phyloP scores from a whole-genome alignment of 2,113 vertebrate species.

The Passer montanus region DNA sequence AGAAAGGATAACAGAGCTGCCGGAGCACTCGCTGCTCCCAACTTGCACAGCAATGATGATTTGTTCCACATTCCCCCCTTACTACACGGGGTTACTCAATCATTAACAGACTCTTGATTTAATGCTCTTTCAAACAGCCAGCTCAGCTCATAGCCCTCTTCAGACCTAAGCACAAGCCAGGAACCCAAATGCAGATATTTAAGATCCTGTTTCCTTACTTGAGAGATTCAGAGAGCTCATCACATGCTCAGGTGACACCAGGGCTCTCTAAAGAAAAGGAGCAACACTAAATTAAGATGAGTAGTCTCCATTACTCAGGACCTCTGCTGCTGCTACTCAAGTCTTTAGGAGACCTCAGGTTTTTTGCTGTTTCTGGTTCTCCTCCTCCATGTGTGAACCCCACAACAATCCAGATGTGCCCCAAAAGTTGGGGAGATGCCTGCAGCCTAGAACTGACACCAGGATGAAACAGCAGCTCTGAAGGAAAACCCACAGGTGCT shows the following conservation, averaged over 20 bases:
- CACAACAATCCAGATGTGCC: rapidly evolving
- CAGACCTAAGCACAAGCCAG: not conserved
- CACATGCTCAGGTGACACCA: not conserved
- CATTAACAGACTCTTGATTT: not conserved
- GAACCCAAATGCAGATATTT: not conserved
- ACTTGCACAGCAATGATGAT: not conserved
- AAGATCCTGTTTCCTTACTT: not conserved
- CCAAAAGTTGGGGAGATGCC: not conserved
- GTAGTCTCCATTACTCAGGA: not conserved
- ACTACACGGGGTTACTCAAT: not conserved
- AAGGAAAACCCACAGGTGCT: rapidly evolving
- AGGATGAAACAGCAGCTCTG: not conserved
- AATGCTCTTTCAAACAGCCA: not conserved
- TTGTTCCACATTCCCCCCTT: not conserved
- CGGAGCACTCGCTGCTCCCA: not conserved
- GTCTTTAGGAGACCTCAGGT: not conserved
- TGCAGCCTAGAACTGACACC: not conserved
- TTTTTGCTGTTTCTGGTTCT: not conserved
- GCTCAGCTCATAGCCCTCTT: not conserved
- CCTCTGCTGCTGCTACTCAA: not conserved
- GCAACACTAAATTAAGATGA: not conserved
- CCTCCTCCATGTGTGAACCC: not conserved
- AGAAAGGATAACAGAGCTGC: not conserved
- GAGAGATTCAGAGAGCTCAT: not conserved
- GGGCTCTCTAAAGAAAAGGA: not conserved